phyloP scores from a whole-genome alignment of 2,113 vertebrate genomes.

The Microtus pennsylvanicus region DNA sequence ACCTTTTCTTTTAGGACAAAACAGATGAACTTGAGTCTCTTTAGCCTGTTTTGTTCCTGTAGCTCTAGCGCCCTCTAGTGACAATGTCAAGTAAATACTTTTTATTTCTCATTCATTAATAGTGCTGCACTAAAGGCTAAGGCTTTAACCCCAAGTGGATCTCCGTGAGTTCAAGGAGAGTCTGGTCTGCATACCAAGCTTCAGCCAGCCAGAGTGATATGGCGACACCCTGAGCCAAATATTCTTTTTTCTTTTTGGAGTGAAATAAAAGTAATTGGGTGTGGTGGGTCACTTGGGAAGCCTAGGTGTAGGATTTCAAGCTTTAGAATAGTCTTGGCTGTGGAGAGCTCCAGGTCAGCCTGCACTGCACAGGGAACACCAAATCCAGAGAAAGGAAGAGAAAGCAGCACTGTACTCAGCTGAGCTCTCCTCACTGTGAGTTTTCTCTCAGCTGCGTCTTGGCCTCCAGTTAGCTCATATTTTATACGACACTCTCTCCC shows the following conservation, averaged over 20 bases:
- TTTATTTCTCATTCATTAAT: neutral
- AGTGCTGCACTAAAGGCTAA: neutral
- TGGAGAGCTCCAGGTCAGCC: neutral
- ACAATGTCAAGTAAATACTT: neutral
- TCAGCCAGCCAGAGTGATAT: neutral
- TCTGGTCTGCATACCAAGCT: neutral
- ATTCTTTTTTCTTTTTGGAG: neutral
- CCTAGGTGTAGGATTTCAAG: neutral
- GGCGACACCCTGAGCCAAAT: neutral
- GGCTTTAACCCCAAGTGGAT: neutral
- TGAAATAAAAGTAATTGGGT: neutral
- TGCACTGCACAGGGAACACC: neutral
- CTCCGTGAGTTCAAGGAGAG: neutral
- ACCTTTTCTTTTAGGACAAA: conserved; percentile 12
- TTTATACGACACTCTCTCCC: neutral
- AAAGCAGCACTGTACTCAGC: neutral
- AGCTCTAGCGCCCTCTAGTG: conserved; percentile 85
- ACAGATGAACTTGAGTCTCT: neutral
- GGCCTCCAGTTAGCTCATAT: neutral
- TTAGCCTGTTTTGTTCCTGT: neutral
- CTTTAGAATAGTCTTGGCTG: neutral
- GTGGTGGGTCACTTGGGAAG: neutral
- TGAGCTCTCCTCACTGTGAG: neutral
- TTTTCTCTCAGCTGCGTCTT: neutral
- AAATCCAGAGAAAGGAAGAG: neutral